Evolutionary conservation across 2,888 invertebrate genomes (phyloP).

Genomic region (Caenorhabditis angaria): DNA sequence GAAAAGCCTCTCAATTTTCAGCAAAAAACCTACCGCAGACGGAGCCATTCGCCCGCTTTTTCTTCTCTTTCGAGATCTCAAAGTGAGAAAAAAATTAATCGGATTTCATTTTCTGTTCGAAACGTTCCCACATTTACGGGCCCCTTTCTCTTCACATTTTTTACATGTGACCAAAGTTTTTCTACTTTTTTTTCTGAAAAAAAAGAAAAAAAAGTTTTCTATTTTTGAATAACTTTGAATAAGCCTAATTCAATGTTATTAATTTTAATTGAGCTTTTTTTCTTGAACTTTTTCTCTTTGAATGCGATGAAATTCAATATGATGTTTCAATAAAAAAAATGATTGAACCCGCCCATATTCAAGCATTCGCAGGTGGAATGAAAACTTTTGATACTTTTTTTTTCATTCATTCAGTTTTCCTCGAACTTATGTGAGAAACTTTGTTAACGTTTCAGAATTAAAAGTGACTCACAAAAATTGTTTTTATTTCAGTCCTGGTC

Average conservation of each 20-base stretch:
- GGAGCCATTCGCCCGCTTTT: neutral
- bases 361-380: too few relatives aligned
- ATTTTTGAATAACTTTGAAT: slow-evolving; percentile 30
- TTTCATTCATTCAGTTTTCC: too few relatives aligned
- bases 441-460: too few relatives aligned
- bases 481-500: neutral
- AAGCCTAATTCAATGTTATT: too few relatives aligned
- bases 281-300: too few relatives aligned
- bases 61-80: neutral
- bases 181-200: slow-evolving; percentile 15
- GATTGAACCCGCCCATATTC: too few relatives aligned
- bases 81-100: neutral
- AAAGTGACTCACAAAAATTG: neutral
- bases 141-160: slow-evolving; percentile 16
- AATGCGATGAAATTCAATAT: too few relatives aligned
- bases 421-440: too few relatives aligned
- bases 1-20: too few relatives aligned
- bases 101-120: neutral
- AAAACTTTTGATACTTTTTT: neutral
- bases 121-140: neutral
- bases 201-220: slow-evolving; percentile 16
- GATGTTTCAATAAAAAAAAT: too few relatives aligned
- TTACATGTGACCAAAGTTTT: slow-evolving; percentile 7
- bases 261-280: too few relatives aligned
- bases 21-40: too few relatives aligned